A percentile compares a stretch with the other conserved stretches of the same genome.
These are phyloP conservation scores for Palloptera scutellata DNA, from an alignment of 2,888 invertebrate species.

Conservation along the genomic window DNA sequence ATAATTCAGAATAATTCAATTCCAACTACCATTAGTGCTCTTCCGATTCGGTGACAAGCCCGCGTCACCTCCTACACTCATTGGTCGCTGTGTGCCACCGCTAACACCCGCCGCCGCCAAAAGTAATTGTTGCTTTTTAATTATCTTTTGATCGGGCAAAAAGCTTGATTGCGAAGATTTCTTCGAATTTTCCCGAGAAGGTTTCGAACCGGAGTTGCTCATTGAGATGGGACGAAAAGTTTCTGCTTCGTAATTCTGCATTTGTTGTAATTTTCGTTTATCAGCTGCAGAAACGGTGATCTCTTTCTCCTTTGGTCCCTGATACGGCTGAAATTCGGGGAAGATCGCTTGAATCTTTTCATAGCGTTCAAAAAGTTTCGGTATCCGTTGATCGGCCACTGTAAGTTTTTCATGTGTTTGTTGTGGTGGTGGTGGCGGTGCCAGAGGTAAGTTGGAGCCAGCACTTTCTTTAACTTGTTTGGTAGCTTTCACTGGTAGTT, in stretches of 20 bases:
- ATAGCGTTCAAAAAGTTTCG: conserved; percentile 76
- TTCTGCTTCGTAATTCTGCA: conserved; percentile 47
- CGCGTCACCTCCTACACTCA: conserved; percentile 33
- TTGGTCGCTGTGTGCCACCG: conserved; percentile 40
- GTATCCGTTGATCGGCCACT: conserved; percentile 68
- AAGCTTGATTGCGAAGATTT: conserved; percentile 55
- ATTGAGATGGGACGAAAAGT: conserved; percentile 38
- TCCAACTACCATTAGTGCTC: conserved; percentile 16
- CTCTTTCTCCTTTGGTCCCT: conserved; percentile 45
- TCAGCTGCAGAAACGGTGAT: conserved; percentile 43
- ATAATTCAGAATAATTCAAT: conserved; percentile 16
- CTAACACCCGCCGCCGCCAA: conserved; percentile 47
- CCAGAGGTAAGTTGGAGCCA: conserved; percentile 16
- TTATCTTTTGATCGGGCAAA: conserved; percentile 54
- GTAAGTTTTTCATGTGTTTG: conserved; percentile 29
- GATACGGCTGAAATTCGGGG: conserved; percentile 71
- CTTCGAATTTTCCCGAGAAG: conserved; percentile 61
- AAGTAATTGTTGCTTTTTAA: conserved; percentile 57
- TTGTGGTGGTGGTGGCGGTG: conserved; percentile 28
- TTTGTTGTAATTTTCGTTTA: conserved; percentile 19
- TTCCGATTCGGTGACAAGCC: conserved; percentile 26
- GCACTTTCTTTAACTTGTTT: conserved; percentile 62
- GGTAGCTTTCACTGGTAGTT: conserved; percentile 59
- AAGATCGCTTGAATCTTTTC: conserved; percentile 81
- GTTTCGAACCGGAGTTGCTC: conserved; percentile 47